Evolutionary conservation across 2,888 invertebrate genomes (phyloP).

Genomic region (Drosophila atroscutellata): DNA sequence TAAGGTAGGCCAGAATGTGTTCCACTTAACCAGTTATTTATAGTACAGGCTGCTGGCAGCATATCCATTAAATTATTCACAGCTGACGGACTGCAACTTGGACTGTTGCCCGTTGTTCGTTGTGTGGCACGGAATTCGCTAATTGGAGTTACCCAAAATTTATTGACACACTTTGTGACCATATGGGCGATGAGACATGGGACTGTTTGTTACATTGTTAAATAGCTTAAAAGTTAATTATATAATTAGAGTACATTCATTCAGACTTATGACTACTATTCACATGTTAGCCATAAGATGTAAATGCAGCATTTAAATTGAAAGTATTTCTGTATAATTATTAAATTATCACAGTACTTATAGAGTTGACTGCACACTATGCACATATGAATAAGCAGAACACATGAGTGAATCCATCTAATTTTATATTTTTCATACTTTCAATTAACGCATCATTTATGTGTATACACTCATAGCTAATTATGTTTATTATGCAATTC

Average conservation of each 20-base stretch:
- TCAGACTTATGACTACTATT: neutral
- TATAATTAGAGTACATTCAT: neutral
- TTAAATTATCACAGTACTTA: neutral
- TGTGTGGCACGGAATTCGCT: neutral
- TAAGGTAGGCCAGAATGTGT: neutral
- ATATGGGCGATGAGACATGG: neutral
- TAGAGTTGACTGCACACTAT: too few relatives aligned
- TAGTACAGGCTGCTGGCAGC: neutral
- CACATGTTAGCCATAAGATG: neutral
- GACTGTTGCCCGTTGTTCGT: slow-evolving; percentile 2
- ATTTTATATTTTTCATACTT: neutral
- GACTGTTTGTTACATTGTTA: neutral
- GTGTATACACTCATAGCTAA: neutral
- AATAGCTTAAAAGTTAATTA: neutral
- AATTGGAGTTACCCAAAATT: neutral
- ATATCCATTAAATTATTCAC: slow-evolving; percentile 23
- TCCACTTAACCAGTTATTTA: slow-evolving; percentile 18
- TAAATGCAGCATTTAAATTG: neutral
- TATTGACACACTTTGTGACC: slow-evolving; percentile 1
- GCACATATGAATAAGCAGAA: neutral
- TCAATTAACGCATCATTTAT: neutral
- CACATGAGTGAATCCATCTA: neutral
- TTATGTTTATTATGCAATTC: neutral
- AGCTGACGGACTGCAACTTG: slow-evolving; percentile 1
- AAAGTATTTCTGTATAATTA: neutral